A percentile compares a stretch with the other conserved stretches of the same genome.
These are phyloP conservation scores for Eupithecia abbreviata DNA, from an alignment of 2,888 invertebrate species.

Conservation along the genomic window DNA sequence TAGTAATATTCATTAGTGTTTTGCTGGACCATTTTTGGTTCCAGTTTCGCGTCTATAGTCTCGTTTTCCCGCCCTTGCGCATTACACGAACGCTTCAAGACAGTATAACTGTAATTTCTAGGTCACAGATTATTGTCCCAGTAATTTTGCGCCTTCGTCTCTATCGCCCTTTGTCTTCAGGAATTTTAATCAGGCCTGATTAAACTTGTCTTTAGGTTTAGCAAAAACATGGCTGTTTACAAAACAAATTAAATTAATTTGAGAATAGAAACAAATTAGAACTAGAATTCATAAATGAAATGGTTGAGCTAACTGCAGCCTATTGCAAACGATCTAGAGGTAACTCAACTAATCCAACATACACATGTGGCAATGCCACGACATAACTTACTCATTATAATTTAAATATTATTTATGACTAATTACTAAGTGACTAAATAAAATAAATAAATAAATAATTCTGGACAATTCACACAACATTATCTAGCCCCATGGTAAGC, in stretches of 20 bases:
- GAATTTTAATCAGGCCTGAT: conserved; percentile 29
- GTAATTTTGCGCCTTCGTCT: conserved; percentile 28
- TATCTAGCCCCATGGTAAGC: no score
- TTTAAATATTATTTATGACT: no score
- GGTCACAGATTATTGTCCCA: conserved; percentile 38
- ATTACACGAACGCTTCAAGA: conserved; percentile 23
- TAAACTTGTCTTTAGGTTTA: conserved; percentile 18
- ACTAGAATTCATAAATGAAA: no score
- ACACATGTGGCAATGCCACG: no score
- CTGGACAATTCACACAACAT: no score
- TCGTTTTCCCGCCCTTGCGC: neutral
- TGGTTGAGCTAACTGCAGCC: no score
- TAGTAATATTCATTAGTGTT: neutral
- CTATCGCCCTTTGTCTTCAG: conserved; percentile 22
- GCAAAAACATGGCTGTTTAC: neutral
- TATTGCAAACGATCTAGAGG: no score
- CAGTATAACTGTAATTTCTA: conserved; percentile 36
- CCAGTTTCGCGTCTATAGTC: conserved; percentile 7
- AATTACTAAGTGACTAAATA: no score
- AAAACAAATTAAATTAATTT: neutral
- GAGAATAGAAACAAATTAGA: neutral
- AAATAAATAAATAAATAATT: no score
- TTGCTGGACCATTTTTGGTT: neutral
- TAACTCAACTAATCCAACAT: no score
- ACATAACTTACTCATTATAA: no score